phyloP scores from a whole-genome alignment of 2,113 vertebrate genomes.

The Herpetotheres cachinnans region DNA sequence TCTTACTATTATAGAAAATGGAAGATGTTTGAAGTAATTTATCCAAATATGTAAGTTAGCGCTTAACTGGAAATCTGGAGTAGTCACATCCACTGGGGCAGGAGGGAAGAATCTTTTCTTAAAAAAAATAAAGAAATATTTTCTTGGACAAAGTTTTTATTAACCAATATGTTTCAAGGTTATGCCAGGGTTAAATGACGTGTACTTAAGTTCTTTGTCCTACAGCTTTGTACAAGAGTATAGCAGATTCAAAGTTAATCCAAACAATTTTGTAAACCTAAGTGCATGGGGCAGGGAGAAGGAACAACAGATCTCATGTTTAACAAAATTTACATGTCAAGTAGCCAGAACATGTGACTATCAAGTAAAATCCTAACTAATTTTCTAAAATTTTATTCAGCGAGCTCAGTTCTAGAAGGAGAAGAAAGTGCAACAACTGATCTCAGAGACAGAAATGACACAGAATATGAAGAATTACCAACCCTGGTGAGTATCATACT shows the following conservation, averaged over 20 bases:
- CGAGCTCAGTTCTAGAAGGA: conserved; percentile 27
- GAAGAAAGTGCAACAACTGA: conserved; percentile 37
- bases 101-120: background rate
- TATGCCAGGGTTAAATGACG: background rate
- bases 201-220: background rate
- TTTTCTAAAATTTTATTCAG: conserved; percentile 43
- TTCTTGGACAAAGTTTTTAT: background rate
- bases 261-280: background rate
- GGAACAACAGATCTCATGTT: background rate
- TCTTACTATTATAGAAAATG: background rate
- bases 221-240: background rate
- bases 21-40: background rate
- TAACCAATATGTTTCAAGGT: background rate
- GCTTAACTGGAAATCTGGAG: background rate
- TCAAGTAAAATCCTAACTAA: background rate
- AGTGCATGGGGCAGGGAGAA: background rate
- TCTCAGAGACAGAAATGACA: background rate
- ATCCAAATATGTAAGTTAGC: background rate
- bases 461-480: background rate
- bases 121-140: background rate
- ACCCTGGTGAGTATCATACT: conserved; percentile 51
- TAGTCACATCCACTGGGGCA: background rate
- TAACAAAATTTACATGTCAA: background rate
- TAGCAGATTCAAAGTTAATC: background rate
- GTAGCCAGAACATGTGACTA: background rate